Base-by-base conservation (phyloP, 2,113 vertebrate genomes). In the Ariopsis seemanni region DNA sequence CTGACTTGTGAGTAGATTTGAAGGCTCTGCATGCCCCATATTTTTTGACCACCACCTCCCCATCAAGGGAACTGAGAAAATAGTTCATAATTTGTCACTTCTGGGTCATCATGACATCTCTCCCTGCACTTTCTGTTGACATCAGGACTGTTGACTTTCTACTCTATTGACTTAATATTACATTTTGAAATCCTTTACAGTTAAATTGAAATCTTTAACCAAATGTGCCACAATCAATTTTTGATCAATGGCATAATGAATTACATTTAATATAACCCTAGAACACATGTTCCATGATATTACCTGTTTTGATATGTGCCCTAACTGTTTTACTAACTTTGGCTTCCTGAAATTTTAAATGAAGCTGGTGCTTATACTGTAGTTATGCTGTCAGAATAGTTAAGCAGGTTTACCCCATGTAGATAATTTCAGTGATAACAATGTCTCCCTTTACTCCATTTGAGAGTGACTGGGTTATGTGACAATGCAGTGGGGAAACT, bases 401-500 rank as follows among this genome's bases (percentile, higher is more conserved):
- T 85, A 63, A 15, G 15, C 57, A 62, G 93, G 93, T 91, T 91
- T 92, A 92, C 96, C 94, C 92, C 93, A 83, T 90, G 94, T 91
- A 91, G 94, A 95, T 94, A 92, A 96, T 96, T 93, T 95, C 93
- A 96, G 95, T 96, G 95, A 95, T 94, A 96, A 97, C 94, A 95
- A 91, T 55, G 74, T 95, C 95, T 94, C 91, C 92, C 91, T 85
- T 88, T 94, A 91, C 72, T 60, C 91, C 71, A 52, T 74, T 65
- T 63, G 84, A 34, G 53, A 79, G 79, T 86, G 75, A 83, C 84
- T 55, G 48, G 42, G 90, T 83, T 91, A 71, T 91, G 90, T 91
- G 87, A 94, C 94, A 96, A 95, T 89, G 89, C 95, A 95, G 95
- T 95, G 95, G 95, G 93, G 96, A 95, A 93, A 90, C 96, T 94